Conservation (phyloP, 2,113 vertebrate genomes). For the Cheilinus undulatus region DNA sequence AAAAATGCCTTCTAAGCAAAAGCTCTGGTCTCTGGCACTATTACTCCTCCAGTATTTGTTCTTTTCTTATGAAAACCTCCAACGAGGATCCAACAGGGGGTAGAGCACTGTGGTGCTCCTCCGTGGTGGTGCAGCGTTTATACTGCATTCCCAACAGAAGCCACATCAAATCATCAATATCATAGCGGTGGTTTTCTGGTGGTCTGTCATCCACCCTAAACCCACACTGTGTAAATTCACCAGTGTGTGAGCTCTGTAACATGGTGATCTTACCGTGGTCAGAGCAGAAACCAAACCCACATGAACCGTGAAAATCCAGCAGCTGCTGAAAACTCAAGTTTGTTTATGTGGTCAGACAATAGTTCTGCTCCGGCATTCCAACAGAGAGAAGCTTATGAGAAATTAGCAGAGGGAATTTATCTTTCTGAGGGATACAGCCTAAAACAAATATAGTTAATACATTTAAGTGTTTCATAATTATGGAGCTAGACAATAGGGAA, state of each 20-base stretch:
- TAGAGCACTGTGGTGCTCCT: constrained; percentile 18
- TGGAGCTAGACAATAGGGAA: background rate
- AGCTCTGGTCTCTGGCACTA: background rate
- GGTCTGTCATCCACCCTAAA: constrained; percentile 9
- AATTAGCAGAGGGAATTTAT: background rate
- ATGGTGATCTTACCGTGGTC: constrained; percentile 29
- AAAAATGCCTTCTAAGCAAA: background rate
- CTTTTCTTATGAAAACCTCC: constrained; percentile 14
- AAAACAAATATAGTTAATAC: constrained; percentile 15
- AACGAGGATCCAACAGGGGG: constrained; percentile 13
- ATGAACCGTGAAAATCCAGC: constrained; percentile 19
- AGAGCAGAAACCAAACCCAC: constrained; percentile 27
- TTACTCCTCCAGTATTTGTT: background rate
- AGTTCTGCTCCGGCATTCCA: background rate
- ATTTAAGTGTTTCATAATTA: background rate
- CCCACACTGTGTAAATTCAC: too few relatives aligned
- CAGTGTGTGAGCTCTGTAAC: constrained; percentile 17
- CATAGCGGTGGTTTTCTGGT: constrained; percentile 36
- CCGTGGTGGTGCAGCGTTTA: constrained; percentile 23
- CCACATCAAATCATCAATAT: constrained; percentile 54
- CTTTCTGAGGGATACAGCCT: constrained; percentile 5
- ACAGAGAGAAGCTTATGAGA: background rate
- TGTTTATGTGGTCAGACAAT: constrained; percentile 40
- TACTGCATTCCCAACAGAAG: constrained; percentile 16
- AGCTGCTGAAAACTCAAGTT: constrained; percentile 26